These are phyloP conservation scores for Cantharis nigra DNA, from an alignment of 2,888 invertebrate genomes.

Conservation along the genomic window DNA sequence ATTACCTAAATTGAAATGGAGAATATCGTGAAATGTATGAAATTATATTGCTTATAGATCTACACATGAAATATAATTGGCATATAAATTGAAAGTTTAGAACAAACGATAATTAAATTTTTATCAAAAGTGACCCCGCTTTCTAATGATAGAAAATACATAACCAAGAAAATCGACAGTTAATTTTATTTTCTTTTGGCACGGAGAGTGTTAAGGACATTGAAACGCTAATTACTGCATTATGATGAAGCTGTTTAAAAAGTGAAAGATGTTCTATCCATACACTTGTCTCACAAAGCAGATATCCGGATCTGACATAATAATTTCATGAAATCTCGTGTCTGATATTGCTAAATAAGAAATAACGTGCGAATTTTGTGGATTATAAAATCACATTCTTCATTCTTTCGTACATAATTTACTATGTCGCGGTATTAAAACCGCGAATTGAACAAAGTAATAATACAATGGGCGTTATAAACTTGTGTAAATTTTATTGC, in stretches of 20 bases:
- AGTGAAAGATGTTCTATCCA: not conserved
- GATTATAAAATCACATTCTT: constrained; percentile 1
- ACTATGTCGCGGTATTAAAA: not conserved
- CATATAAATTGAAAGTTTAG: constrained; percentile 1
- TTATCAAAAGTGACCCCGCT: not conserved
- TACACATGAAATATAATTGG: not conserved
- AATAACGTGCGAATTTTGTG: not conserved
- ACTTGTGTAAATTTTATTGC: not conserved
- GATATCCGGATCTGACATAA: not conserved
- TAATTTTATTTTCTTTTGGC: not conserved
- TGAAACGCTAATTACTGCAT: not conserved
- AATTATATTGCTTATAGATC: not conserved
- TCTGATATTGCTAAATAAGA: not conserved
- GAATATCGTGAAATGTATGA: not conserved
- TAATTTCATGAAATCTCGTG: not conserved
- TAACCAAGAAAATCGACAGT: not conserved
- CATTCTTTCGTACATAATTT: not conserved
- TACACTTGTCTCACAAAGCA: not conserved
- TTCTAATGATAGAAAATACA: not conserved
- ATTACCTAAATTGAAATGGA: not conserved
- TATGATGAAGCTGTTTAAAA: constrained; percentile 1
- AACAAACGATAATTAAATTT: not conserved
- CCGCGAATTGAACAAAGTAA: not conserved
- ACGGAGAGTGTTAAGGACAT: not conserved
- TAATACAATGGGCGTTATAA: not conserved